Evolutionary conservation across 2,113 vertebrate genomes (phyloP), one percentile per base, ranked within the genome.

Genomic region (Burhinus bistriatus): DNA sequence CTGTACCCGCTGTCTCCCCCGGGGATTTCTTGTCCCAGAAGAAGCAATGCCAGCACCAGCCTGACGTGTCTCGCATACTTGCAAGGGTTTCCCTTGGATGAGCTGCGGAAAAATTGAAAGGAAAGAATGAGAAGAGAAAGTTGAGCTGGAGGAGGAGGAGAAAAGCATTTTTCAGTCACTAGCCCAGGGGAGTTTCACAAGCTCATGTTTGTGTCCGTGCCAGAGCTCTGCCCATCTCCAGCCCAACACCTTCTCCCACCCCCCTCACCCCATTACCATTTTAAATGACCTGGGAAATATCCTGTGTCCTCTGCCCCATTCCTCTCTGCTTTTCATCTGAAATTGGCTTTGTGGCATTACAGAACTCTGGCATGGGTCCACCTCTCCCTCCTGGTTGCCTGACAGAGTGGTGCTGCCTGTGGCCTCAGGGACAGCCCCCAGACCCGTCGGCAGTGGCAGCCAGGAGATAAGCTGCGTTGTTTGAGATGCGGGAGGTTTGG

Each of bases 61-160:
- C 64, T 15, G 70, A 36, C 0, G 1, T 1, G 4, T 16, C 42
- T 65, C 3, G 0, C 18, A 3, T 1, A 23, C 23, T 32, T 49
- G 1, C 12, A 6, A 59, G 15, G 83, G 11, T 44, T 89, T 83
- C 57, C 58, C 34, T 83, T 57, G 71, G 66, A 71, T 36, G 25
- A 90, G 38, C 49, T 23, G 38, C 2, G 1, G 26, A 44, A 30
- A 30, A 87, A 73, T 2, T 11, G 52, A 54, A 61, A 69, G 44
- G 54, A 32, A 45, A 32, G 47, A 38, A 76, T 0, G 4, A 51
- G n/a, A 47, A 59, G 49, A 85, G 47, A 22, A 72, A 70, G 25
- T 0, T 47, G 47, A 61, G 38, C 36, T 38, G 40, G 73, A 79
- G 44, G 7, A 86, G 42, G 25, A 65, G 19, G 32, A 68, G 12